Evolutionary conservation across 2,888 invertebrate genomes (phyloP).

Genomic region (Apocheima hispidaria): DNA sequence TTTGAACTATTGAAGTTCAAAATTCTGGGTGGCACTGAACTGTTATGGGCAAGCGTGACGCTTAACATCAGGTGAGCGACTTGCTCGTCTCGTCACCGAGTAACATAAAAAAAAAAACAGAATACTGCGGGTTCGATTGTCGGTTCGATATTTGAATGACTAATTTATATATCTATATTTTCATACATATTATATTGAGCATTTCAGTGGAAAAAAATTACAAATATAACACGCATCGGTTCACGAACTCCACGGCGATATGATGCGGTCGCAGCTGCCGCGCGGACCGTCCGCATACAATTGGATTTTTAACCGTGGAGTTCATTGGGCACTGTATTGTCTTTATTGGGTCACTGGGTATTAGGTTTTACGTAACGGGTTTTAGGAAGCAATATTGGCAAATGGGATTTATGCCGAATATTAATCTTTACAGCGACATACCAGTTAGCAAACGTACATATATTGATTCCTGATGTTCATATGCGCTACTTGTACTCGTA

Average conservation of each 20-base stretch:
- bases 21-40: no score
- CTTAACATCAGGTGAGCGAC: no score
- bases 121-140: no score
- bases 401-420: slow-evolving; percentile 18
- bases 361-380: slow-evolving; percentile 42
- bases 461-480: not conserved
- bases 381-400: slow-evolving; percentile 37
- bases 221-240: slow-evolving; percentile 31
- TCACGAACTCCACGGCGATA: slow-evolving; percentile 62
- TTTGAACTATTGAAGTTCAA: no score
- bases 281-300: slow-evolving; percentile 63
- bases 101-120: no score
- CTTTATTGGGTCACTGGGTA: slow-evolving; percentile 54
- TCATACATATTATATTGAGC: not conserved
- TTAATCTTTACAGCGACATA: slow-evolving; percentile 5
- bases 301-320: slow-evolving; percentile 71
- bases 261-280: slow-evolving; percentile 72
- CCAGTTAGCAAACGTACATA: not conserved
- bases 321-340: slow-evolving; percentile 54
- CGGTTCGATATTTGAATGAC: no score
- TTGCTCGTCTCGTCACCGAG: no score
- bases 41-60: no score
- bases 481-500: not conserved
- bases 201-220: not conserved
- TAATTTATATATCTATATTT: no score